A percentile compares a stretch with the other conserved stretches of the same genome.
These are phyloP conservation scores for Rapana venosa DNA, from an alignment of 2,888 invertebrate species.

Conservation along the genomic window DNA sequence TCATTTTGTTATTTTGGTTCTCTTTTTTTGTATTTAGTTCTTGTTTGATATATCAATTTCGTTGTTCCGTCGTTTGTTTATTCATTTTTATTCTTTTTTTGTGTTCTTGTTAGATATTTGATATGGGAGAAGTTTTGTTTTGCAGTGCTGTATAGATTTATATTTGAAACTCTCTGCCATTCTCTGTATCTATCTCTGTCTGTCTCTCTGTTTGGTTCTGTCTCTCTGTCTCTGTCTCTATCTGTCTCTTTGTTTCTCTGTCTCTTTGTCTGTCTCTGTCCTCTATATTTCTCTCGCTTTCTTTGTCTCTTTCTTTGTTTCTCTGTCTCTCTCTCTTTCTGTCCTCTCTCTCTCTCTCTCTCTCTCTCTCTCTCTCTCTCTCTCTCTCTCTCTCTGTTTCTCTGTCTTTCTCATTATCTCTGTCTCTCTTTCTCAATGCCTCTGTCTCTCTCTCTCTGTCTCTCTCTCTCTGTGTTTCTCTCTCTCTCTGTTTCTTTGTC, in stretches of 20 bases:
- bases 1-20: too few relatives aligned
- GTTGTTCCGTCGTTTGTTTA: too few relatives aligned
- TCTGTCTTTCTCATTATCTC: neutral
- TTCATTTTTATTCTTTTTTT: too few relatives aligned
- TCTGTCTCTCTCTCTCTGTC: neutral
- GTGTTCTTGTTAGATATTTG: too few relatives aligned
- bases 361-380: constrained; percentile 6
- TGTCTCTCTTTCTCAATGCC: neutral
- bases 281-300: neutral
- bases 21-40: too few relatives aligned
- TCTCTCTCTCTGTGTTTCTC: neutral
- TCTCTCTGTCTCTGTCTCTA: neutral
- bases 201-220: neutral
- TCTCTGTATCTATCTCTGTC: neutral
- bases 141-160: too few relatives aligned
- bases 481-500: neutral
- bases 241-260: neutral
- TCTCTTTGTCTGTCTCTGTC: too few relatives aligned
- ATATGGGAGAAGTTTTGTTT: too few relatives aligned
- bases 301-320: neutral
- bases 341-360: neutral
- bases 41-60: too few relatives aligned
- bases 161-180: neutral
- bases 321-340: neutral
- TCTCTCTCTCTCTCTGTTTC: constrained; percentile 5